phyloP scores from a whole-genome alignment of 2,797 vertebrate species.

The Hafferia zeledoni region DNA sequence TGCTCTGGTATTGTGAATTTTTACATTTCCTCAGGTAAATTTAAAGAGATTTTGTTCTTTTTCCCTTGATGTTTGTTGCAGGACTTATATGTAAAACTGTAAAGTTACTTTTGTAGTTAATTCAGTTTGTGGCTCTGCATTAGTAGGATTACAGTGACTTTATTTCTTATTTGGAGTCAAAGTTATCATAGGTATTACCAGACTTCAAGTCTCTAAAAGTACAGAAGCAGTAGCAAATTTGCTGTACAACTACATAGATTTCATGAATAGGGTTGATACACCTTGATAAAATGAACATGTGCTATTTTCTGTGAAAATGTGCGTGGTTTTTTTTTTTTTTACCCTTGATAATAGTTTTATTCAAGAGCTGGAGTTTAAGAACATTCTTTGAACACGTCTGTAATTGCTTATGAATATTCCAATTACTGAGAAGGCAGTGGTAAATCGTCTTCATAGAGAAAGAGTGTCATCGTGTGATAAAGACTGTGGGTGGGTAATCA shows the following conservation, averaged over 20 bases:
- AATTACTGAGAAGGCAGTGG: not conserved
- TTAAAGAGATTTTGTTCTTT: slow-evolving; percentile 17
- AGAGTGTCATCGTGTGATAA: not conserved
- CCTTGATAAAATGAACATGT: not conserved
- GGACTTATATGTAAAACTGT: not conserved
- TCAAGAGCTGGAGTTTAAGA: slow-evolving; percentile 21
- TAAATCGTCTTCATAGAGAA: slow-evolving; percentile 42
- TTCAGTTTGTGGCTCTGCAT: slow-evolving; percentile 33
- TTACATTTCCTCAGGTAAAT: slow-evolving; percentile 40
- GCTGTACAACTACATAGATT: not conserved
- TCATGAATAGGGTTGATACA: not conserved
- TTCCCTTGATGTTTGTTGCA: slow-evolving; percentile 38
- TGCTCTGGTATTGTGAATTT: slow-evolving; percentile 23
- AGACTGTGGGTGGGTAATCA: slow-evolving; percentile 34
- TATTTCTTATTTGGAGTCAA: not conserved
- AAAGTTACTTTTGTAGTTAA: slow-evolving; percentile 40
- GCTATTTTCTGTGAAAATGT: not conserved
- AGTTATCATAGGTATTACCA: not conserved
- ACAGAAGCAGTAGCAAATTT: not conserved
- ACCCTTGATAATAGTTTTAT: not conserved
- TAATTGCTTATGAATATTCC: slow-evolving; percentile 60
- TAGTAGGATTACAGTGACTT: not conserved
- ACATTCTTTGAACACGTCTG: slow-evolving; percentile 2
- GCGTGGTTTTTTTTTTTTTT: not conserved
- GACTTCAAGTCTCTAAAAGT: not conserved